These are phyloP conservation scores for Hipposideros armiger DNA, from an alignment of 2,113 vertebrate species.

Conservation along the genomic window DNA sequence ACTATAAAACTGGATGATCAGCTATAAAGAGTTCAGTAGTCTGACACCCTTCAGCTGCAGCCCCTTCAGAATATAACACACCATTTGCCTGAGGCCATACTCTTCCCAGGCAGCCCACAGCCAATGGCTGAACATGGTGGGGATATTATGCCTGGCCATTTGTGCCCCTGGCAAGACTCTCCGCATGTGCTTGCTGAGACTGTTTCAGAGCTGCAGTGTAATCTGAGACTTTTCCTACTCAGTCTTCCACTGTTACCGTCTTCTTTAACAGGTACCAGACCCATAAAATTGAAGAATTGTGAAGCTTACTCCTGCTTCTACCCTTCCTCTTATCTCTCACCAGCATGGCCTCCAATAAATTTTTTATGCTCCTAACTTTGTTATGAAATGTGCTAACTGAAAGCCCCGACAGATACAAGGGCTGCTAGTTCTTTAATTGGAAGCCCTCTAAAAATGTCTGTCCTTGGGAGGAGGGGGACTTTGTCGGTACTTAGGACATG, in stretches of 20 bases:
- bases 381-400: background rate
- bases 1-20: background rate
- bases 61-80: background rate
- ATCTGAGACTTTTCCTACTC: background rate
- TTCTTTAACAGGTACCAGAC: background rate
- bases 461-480: background rate
- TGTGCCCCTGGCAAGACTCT: background rate
- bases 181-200: background rate
- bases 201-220: background rate
- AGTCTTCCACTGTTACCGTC: background rate
- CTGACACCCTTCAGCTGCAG: background rate
- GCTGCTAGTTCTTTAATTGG: background rate
- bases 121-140: no score
- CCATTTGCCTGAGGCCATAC: background rate
- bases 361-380: background rate
- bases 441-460: background rate
- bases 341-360: background rate
- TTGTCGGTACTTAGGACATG: background rate
- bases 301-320: background rate
- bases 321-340: background rate
- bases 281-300: background rate
- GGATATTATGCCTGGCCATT: background rate
- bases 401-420: background rate
- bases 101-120: background rate
- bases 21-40: background rate